Conservation (phyloP, 1,140 invertebrate species). For the Battus philenor region DNA sequence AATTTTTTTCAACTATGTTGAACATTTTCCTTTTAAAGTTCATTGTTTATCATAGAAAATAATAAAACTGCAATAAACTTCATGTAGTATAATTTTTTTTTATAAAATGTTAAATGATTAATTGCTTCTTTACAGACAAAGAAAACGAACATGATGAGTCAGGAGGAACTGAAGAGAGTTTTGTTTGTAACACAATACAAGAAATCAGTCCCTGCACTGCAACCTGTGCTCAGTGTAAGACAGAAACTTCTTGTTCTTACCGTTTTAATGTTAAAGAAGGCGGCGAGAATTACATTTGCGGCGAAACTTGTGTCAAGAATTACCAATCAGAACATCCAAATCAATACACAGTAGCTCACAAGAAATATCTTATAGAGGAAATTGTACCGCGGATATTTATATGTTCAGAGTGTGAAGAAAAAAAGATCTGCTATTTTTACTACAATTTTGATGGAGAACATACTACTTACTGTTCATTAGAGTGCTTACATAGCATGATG, state of each 20-base stretch:
- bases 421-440: constrained; percentile 75
- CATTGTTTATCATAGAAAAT: too few relatives aligned
- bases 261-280: constrained; percentile 35
- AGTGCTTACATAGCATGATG: constrained; percentile 76
- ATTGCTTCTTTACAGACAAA: constrained; percentile 44
- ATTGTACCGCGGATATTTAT: constrained; percentile 42
- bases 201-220: constrained; percentile 46
- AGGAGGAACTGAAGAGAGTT: constrained; percentile 33
- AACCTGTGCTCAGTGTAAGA: constrained; percentile 51
- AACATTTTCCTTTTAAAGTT: too few relatives aligned
- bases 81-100: too few relatives aligned
- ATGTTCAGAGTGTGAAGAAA: constrained; percentile 67
- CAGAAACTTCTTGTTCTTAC: constrained; percentile 41
- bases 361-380: constrained; percentile 66
- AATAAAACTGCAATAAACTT: too few relatives aligned
- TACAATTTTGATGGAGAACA: constrained; percentile 74
- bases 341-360: constrained; percentile 42
- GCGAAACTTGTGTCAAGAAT: constrained; percentile 35
- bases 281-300: constrained; percentile 53
- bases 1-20: too few relatives aligned
- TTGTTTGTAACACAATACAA: constrained; percentile 38
- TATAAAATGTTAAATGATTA: too few relatives aligned
- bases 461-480: constrained; percentile 72
- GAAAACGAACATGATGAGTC: constrained; percentile 52
- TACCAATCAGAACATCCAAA: constrained; percentile 41